Percentiles rank a stretch among this genome's conserved stretches.
Conservation (phyloP, 2,797 vertebrate species). For the Esox masquinongy region DNA sequence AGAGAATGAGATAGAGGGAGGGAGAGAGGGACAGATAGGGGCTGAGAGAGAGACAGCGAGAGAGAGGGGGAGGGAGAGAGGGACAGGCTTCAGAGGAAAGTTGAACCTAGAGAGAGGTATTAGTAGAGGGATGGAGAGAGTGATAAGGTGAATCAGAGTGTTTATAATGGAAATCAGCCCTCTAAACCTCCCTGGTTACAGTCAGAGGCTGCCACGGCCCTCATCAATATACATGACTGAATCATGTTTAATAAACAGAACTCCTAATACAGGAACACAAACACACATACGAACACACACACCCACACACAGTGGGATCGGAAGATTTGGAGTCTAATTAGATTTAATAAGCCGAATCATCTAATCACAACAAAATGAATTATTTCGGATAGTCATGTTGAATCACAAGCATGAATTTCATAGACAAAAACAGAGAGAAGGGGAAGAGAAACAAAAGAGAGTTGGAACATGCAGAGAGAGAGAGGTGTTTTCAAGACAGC, state of each 20-base stretch:
- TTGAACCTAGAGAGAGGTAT: not conserved
- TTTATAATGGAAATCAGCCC: slow-evolving; percentile 4
- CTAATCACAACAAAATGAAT: no score
- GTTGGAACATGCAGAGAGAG: not conserved
- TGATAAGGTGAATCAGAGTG: not conserved
- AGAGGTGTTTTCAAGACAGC: not conserved
- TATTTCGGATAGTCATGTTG: not conserved
- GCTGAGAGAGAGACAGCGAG: not conserved
- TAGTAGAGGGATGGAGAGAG: not conserved
- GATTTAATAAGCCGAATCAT: no score
- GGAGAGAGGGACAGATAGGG: not conserved
- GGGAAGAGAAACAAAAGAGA: not conserved
- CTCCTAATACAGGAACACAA: not conserved
- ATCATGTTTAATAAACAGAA: slow-evolving; percentile 8
- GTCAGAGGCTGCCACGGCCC: not conserved
- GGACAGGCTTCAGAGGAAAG: not conserved
- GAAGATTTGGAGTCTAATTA: not conserved
- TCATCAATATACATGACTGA: slow-evolving; percentile 9
- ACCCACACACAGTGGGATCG: not conserved
- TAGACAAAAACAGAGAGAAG: not conserved
- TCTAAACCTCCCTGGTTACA: not conserved
- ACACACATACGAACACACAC: slow-evolving; percentile 6
- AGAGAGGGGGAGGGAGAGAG: not conserved
- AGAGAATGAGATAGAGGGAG: not conserved
- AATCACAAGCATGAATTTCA: not conserved